Evolutionary conservation across 2,888 invertebrate species (phyloP), one percentile per base, ranked within the genome.

Genomic region (Harpalus rubripes): DNA sequence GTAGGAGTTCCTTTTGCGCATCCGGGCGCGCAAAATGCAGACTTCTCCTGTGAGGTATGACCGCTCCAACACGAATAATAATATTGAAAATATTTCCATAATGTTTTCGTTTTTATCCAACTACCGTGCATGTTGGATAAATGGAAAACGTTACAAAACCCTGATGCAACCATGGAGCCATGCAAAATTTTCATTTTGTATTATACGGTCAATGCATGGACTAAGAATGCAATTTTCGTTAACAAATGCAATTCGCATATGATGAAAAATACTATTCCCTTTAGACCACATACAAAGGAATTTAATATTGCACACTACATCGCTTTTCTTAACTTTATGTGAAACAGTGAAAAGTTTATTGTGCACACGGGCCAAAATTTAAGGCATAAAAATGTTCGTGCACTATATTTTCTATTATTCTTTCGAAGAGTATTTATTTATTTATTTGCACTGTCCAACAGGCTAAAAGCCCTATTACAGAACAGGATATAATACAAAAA

Each of bases 1-100:
- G 52, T 56, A 52, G 18, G 5, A 5, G 4, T 52, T 76, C 7
- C 12, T 10, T 5, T n/a, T 52, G 12, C 18, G 76, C 76, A 12
- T 6, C 16, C 44, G 76, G 76, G 52, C 22, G 52, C 7, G 18
- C 10, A 74, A 74, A 52, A 44, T 74, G 72, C 72, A 44, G 44
- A 74, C 72, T 44, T 72, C 44, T 44, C 18, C 52, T 74, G 16
- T 72, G 58, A 68, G 58, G 80, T 82, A 82, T 82, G 72, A 68
- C 82, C 72, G 82, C 39, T 63, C 82, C 82, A 72, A 39, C 58
- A 44, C 63, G 72, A 74, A 74, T 74, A 61, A 61, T 76, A 74
- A 83, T 76, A 83, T 83, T 83, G 58, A 72, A 44, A 74, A 83
- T 76, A 83, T 83, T 83, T 83, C 74, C 72, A 74, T 74, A 74